phyloP scores from a whole-genome alignment of 2,797 vertebrate genomes.

The Dryobates pubescens region DNA sequence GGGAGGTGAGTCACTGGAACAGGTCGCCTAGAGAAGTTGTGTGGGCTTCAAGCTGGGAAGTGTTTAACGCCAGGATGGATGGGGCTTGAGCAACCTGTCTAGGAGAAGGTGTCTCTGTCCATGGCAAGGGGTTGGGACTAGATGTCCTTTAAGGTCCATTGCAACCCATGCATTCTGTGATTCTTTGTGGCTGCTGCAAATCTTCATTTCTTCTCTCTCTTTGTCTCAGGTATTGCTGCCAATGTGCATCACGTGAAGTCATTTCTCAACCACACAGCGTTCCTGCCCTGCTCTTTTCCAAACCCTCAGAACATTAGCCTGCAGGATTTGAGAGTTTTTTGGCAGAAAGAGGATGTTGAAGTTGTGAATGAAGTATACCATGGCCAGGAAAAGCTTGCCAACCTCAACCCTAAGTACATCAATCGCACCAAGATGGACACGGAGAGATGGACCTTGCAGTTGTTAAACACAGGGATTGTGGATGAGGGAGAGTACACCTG shows the following conservation, averaged over 20 bases:
- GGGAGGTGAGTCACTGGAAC: too few relatives aligned
- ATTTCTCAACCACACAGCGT: constrained; percentile 54
- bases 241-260: background rate
- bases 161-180: too few relatives aligned
- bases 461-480: constrained; percentile 31
- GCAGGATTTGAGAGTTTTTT: constrained; percentile 36
- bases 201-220: constrained; percentile 13
- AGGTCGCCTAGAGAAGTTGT: too few relatives aligned
- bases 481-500: constrained; percentile 34
- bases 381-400: background rate
- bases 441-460: constrained; percentile 46
- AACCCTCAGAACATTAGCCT: constrained; percentile 20
- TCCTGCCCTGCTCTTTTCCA: constrained; percentile 48
- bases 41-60: too few relatives aligned
- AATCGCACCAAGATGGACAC: constrained; percentile 62
- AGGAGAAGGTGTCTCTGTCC: too few relatives aligned
- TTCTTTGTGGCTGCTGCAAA: background rate
- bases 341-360: constrained; percentile 20
- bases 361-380: constrained; percentile 39
- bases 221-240: constrained; percentile 28
- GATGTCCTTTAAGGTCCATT: too few relatives aligned
- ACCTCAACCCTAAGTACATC: constrained; percentile 50
- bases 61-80: too few relatives aligned
- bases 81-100: too few relatives aligned
- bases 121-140: too few relatives aligned